phyloP scores from a whole-genome alignment of 2,888 invertebrate genomes.

The Polydrusus tereticollis region DNA sequence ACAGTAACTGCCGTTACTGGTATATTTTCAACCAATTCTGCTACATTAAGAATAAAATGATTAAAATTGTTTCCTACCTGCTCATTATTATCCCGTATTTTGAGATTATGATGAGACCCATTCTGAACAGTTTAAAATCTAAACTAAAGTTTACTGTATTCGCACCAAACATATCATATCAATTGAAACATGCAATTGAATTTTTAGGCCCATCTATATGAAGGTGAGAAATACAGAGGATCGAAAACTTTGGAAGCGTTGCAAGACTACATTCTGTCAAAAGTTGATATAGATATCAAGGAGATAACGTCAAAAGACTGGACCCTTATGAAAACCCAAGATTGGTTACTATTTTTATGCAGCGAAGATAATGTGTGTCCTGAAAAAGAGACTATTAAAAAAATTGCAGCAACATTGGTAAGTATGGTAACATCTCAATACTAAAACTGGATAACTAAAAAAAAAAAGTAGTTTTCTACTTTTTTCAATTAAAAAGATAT shows the following conservation, averaged over 20 bases:
- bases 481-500: too few species aligned
- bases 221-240: conserved; percentile 73
- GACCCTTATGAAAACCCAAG: conserved; percentile 59
- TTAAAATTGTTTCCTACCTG: too few species aligned
- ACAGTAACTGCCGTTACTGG: too few species aligned
- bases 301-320: conserved; percentile 66
- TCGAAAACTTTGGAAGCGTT: conserved; percentile 72
- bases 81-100: too few species aligned
- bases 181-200: not conserved
- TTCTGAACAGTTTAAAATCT: too few species aligned
- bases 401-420: conserved; percentile 83
- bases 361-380: conserved; percentile 71
- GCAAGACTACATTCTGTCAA: conserved; percentile 75
- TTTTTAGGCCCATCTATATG: conserved; percentile 70
- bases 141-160: too few species aligned
- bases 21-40: too few species aligned
- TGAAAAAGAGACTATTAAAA: conserved; percentile 71
- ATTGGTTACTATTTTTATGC: conserved; percentile 74
- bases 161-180: not conserved
- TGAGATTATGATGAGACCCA: too few species aligned
- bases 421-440: not conserved
- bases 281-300: conserved; percentile 67
- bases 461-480: too few species aligned
- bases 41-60: too few species aligned
- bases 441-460: not conserved